A percentile compares a stretch with the other conserved stretches of the same genome.
Conservation (phyloP, 2,888 invertebrate genomes). For the Neelides folsomi region DNA sequence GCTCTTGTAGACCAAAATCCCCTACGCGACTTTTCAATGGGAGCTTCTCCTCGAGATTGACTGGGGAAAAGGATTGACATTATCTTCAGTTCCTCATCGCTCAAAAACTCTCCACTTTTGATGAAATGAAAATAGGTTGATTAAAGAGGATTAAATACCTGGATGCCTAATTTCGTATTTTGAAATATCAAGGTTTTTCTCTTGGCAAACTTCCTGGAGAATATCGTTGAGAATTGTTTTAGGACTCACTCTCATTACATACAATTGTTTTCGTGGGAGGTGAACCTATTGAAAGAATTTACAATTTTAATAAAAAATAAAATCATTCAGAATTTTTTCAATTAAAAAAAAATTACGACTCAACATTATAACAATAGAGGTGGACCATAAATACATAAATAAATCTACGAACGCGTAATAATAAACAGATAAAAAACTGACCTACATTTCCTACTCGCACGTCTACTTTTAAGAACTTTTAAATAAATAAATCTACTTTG, state of each 20-base stretch:
- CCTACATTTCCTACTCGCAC: too few relatives aligned
- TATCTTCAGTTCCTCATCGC: too few relatives aligned
- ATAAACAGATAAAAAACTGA: too few relatives aligned
- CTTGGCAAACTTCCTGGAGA: constrained; percentile 56
- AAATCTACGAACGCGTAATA: too few relatives aligned
- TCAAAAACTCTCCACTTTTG: too few relatives aligned
- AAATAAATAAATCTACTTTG: too few relatives aligned
- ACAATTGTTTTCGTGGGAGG: constrained; percentile 64
- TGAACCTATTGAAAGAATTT: constrained; percentile 45
- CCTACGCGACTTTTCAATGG: constrained; percentile 47
- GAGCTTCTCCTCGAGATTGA: constrained; percentile 48
- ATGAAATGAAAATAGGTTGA: too few relatives aligned
- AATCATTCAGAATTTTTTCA: too few relatives aligned
- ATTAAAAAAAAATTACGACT: too few relatives aligned
- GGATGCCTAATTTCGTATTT: constrained; percentile 67
- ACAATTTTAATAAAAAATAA: not conserved
- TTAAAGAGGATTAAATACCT: constrained; percentile 37
- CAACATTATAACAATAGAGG: too few relatives aligned
- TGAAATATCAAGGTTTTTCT: constrained; percentile 57
- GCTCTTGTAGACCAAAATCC: constrained; percentile 53
- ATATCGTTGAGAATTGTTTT: constrained; percentile 55
- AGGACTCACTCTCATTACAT: constrained; percentile 59
- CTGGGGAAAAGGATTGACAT: constrained; percentile 35
- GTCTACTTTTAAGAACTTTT: too few relatives aligned
- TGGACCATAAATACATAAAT: too few relatives aligned